Base-by-base conservation (phyloP, 2,888 invertebrate species). In the Perizoma flavofasciatum region DNA sequence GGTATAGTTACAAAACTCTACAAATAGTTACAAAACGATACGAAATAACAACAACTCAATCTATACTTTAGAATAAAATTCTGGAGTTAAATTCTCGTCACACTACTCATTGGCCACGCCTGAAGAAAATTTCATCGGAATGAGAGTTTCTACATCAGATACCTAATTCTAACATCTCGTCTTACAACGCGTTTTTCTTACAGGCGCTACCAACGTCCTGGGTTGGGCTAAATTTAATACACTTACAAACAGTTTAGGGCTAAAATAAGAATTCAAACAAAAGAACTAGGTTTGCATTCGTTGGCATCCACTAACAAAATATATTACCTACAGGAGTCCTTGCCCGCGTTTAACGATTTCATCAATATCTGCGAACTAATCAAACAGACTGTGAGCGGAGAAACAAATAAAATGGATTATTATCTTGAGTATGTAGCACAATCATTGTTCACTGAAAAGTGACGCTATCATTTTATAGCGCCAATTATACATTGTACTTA, bases 311-410 rank as follows among this genome's bases (percentile, higher is more conserved):
- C 35, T 41, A 50, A 49, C 44, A 63, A 47, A 57, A 9, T n/a
- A 53, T 50, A 57, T 63, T 63, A 63, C 63, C 63, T 50, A 63
- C 8, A 50, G 47, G 5, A 49, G 53, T 50, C 50, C 49, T 61
- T 49, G 50, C 53, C 40, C 45, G 54, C 39, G 41, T 46, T 52
- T 43, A 49, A 59, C 40, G 55, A 55, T 55, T 61, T 57, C 53
- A 58, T 64, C 59, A 60, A 55, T 53, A 66, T 67, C 65, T 61
- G 65, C 57, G 47, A 65, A 61, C 43, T 58, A 52, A 62, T 62
- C 51, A 60, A 41, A 22, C 22, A 50, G 41, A 45, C 48, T 39
- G 10, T 59, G 49, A 54, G 54, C 51, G 39, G 39, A 47, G 41
- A 45, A 48, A 45, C 46, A 54, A 54, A 56, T 64, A 57, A 49